Base-by-base conservation (phyloP, 2,888 invertebrate species). In the Cerastis leucographa region DNA sequence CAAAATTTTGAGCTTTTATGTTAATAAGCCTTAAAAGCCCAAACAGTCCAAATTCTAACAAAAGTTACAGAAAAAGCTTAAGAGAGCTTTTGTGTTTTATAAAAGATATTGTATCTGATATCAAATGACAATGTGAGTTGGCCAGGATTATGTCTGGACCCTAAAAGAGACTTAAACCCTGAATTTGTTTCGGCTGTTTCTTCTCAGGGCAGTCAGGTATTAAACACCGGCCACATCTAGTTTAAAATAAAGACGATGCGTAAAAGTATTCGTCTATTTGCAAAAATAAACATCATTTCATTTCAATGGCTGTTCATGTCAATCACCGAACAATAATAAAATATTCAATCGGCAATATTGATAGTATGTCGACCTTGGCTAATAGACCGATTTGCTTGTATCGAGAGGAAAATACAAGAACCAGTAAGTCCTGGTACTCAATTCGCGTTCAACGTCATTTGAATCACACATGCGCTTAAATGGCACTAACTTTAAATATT, bases 391-490 rank as follows among this genome's bases (percentile, higher is more conserved):
- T 19, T 51, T 40, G 17, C 19, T 19, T 40, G 11, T 40, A 19
- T 29, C 59, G 29, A 22, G 3, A 54, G n/a, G 19, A 19, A 22
- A 11, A 35, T 35, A 25, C 11, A 22, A 73, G 7, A 6, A 25
- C 7, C n/a, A 59, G 22, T 14, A 61, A 80, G 25, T 29, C 29
- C 7, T 25, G 14, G 17, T 19, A 71, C 22, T 17, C 42, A 42
- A 46, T 46, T 46, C 46, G 46, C 46, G 46, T 4, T 3, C 46
- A 14, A 17, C 17, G 9, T n/a, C 22, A 40, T 79, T 72, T 56
- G 35, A 54, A 59, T 42, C 29, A 65, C 42, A 44, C n/a, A 35
- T 49, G 19, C 42, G 29, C 44, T 14, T 46, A 69, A 84, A 79
- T 69, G 42, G 54, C 25, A 35, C 25, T 22, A 22, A 54, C 46